Evolutionary conservation across 2,113 vertebrate species (phyloP), one percentile per base, ranked within the genome.

Genomic region (Psilopsiagon aurifrons): DNA sequence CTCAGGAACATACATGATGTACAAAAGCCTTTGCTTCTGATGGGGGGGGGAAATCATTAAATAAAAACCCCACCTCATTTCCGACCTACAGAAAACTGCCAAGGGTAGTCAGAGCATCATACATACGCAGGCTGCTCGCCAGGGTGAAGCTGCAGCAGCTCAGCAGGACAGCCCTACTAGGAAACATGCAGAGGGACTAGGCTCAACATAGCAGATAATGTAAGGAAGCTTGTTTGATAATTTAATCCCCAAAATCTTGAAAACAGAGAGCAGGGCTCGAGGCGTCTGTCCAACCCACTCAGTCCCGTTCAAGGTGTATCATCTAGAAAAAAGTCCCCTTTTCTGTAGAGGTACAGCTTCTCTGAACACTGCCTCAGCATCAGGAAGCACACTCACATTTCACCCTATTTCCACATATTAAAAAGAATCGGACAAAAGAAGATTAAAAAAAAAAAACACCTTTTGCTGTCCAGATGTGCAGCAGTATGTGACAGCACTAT

Each of bases 401-500:
- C 35, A 81, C 55, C 60, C 75, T 60, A 0, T 29, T 80, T 86
- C 55, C 57, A 84, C 6, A 52, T 20, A 43, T 75, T 81, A 37
- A 44, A 60, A 73, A 88, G 14, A 28, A 76, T 35, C 20, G 51
- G 35, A 82, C 6, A 90, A 63, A 73, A 63, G 1, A 54, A 8
- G 27, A 46, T 4, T 13, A 33, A 73, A 75, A 68, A 52, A 49
- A 8, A 66, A 79, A 83, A 15, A 6, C 22, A 44, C 28, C 49
- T 63, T 76, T 64, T 10, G 1, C 66, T 62, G 13, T 66, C 84
- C 91, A 92, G 57, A 68, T 90, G 84, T 37, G 59, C 57, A 66
- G 43, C 1, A 2, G 62, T 67, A 43, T 17, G 0, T 81, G 64
- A 33, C 89, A 69, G 49, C 6, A 0, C 82, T 54, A 12, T 3